Evolutionary conservation across 2,113 vertebrate species (phyloP).

Genomic region (Pterocles burchelli): DNA sequence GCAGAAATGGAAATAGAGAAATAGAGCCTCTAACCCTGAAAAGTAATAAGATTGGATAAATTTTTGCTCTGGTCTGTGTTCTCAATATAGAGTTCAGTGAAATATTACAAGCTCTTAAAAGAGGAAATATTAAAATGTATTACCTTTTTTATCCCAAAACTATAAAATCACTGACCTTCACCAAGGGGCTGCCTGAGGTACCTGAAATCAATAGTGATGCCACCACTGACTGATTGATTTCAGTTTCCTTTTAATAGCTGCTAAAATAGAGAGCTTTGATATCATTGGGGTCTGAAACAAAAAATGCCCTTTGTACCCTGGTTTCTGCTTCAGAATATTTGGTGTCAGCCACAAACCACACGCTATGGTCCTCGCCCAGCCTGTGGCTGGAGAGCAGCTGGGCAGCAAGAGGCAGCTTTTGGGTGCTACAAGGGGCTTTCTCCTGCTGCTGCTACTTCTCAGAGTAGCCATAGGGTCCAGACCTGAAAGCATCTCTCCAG

Average conservation of each 20-base stretch:
- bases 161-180: background rate
- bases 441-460: background rate
- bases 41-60: background rate
- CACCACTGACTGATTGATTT: background rate
- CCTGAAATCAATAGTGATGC: background rate
- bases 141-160: background rate
- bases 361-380: accelerated
- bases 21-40: background rate
- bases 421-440: background rate
- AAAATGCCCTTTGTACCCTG: background rate
- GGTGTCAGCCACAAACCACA: background rate
- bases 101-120: background rate
- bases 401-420: background rate
- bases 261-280: background rate
- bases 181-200: background rate
- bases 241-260: background rate
- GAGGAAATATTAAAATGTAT: background rate
- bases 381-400: accelerated
- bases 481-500: background rate
- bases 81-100: background rate
- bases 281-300: background rate
- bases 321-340: background rate
- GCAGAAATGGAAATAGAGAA: background rate
- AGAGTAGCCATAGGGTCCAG: background rate
- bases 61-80: background rate